A percentile compares a stretch with the other conserved stretches of the same genome.
Conservation (phyloP, 2,888 invertebrate genomes). For the Drosophila nr. medialis region DNA sequence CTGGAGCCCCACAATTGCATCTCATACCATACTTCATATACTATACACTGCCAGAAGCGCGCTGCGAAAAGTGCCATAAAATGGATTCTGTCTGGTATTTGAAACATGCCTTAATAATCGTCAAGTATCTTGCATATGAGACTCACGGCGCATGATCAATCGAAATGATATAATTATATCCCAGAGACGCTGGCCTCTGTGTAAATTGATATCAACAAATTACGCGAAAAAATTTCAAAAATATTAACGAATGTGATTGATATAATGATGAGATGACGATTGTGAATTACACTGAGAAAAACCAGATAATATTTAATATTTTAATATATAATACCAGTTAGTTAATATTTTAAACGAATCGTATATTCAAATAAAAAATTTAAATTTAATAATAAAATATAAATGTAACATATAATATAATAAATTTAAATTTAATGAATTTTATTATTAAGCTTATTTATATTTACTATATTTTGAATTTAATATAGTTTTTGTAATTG, state of each 20-base stretch:
- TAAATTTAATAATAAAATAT: not conserved
- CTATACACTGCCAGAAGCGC: constrained; percentile 53
- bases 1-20: constrained; percentile 48
- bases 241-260: constrained; percentile 80
- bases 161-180: constrained; percentile 80
- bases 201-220: constrained; percentile 81
- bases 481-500: not conserved
- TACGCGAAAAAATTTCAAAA: constrained; percentile 79
- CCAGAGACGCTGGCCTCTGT: constrained; percentile 51
- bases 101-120: constrained; percentile 48
- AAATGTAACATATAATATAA: not conserved
- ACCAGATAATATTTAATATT: not conserved
- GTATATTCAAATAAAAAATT: not conserved
- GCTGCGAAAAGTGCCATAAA: not conserved
- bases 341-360: not conserved
- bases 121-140: constrained; percentile 29
- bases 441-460: too few species aligned
- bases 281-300: constrained; percentile 54
- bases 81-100: constrained; percentile 50
- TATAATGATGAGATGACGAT: constrained; percentile 76
- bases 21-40: not conserved
- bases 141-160: constrained; percentile 75
- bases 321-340: not conserved
- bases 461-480: too few species aligned
- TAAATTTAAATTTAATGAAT: not conserved